Evolutionary conservation across 2,113 vertebrate species (phyloP).

Genomic region (Motacilla tschutschensis): DNA sequence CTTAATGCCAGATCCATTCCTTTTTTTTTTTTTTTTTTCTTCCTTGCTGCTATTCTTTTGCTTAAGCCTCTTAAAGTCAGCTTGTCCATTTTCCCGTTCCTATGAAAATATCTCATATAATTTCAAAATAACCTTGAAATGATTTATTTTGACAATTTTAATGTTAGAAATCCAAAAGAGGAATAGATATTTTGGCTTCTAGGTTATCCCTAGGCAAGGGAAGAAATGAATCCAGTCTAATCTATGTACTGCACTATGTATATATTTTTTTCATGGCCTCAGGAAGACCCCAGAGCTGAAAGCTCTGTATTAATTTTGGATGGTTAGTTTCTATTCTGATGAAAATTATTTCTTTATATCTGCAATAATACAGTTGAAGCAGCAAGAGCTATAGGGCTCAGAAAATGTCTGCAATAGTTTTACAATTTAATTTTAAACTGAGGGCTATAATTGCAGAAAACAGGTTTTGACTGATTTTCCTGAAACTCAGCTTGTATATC

Average conservation of each 20-base stretch:
- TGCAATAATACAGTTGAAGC: not conserved
- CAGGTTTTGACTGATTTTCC: not conserved
- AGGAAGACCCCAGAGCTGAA: not conserved
- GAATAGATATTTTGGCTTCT: conserved; percentile 2
- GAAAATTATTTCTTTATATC: not conserved
- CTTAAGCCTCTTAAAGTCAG: not conserved
- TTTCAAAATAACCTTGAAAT: conserved; percentile 30
- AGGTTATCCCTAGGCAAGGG: not conserved
- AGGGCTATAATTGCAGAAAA: not conserved
- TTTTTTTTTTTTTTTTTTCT: not conserved
- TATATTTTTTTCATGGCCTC: not conserved
- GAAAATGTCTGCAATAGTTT: not conserved
- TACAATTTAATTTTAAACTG: conserved; percentile 14
- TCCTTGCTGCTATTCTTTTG: not conserved
- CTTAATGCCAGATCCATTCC: not conserved
- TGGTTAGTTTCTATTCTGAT: conserved; percentile 1
- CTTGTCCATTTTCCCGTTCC: not conserved
- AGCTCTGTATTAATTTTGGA: conserved; percentile 31
- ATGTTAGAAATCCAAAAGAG: not conserved
- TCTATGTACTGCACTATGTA: not conserved
- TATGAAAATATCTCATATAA: not conserved
- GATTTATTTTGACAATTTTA: not conserved
- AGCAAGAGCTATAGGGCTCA: not conserved
- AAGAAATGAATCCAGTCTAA: conserved; percentile 20
- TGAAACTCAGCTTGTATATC: not conserved